Evolutionary conservation across 2,113 vertebrate species (phyloP).

Genomic region (Cinclus cinclus): DNA sequence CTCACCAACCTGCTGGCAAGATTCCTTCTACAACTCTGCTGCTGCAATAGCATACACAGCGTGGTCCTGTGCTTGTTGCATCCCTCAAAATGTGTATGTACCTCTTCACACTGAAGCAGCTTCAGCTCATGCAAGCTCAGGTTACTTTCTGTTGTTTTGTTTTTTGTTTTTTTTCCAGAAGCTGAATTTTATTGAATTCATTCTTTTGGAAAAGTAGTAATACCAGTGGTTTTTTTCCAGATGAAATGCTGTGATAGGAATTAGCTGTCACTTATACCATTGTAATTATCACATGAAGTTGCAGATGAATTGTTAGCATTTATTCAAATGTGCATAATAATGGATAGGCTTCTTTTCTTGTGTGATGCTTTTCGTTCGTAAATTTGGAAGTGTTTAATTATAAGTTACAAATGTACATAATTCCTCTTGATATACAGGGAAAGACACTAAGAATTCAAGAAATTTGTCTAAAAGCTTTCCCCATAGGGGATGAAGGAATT

Average conservation of each 20-base stretch:
- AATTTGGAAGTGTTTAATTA: background rate
- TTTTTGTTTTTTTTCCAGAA: background rate
- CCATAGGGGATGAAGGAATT: background rate
- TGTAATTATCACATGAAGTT: background rate
- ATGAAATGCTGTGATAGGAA: background rate
- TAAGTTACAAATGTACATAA: background rate
- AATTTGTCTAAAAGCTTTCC: background rate
- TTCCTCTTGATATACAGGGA: background rate
- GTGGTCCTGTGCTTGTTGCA: background rate
- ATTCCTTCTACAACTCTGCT: background rate
- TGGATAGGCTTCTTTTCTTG: background rate
- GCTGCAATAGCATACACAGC: background rate
- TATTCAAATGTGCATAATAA: background rate
- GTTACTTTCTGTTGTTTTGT: background rate
- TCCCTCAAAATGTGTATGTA: background rate
- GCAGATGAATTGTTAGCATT: background rate
- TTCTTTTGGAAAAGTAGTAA: background rate
- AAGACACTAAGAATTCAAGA: background rate
- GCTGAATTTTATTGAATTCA: background rate
- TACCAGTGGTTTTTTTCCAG: background rate
- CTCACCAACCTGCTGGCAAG: background rate
- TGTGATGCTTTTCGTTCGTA: background rate
- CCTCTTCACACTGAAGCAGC: background rate
- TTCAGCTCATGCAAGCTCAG: background rate
- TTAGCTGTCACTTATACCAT: background rate